Conservation (phyloP, 2,113 vertebrate species). For the Tragelaphus buxtoni region DNA sequence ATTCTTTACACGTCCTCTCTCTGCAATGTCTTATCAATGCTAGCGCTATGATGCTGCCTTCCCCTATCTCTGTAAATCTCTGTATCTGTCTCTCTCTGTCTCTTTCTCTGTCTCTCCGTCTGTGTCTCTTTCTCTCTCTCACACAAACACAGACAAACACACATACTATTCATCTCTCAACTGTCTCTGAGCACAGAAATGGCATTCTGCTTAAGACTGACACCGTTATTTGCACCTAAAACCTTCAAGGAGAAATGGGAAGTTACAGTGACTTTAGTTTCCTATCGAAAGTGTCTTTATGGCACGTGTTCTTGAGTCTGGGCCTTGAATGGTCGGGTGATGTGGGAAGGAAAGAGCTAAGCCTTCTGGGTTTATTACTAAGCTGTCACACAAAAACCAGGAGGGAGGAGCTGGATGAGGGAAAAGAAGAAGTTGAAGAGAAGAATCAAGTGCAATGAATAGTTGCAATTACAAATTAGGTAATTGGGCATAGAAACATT, state of each 20-base stretch:
- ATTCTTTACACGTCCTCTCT: not conserved
- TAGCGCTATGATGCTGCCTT: accelerated
- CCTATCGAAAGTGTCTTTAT: not conserved
- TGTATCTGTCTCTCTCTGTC: not conserved
- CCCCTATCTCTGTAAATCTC: not conserved
- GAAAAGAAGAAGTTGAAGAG: conserved; percentile 20
- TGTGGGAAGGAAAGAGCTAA: not conserved
- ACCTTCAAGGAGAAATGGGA: not conserved
- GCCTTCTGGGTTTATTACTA: not conserved
- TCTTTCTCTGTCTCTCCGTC: too few relatives aligned
- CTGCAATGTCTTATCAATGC: not conserved
- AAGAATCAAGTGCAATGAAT: conserved; percentile 58
- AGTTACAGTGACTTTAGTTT: not conserved
- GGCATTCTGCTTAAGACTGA: not conserved
- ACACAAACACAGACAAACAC: not conserved
- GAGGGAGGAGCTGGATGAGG: not conserved
- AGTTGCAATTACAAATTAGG: conserved; percentile 64
- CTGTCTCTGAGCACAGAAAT: not conserved
- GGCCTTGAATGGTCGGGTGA: not conserved
- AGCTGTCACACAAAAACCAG: not conserved
- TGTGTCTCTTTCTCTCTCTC: not conserved
- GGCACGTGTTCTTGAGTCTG: not conserved
- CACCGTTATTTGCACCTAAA: not conserved
- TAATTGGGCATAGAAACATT: conserved; percentile 53
- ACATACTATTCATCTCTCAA: not conserved